These are phyloP conservation scores for Isurus oxyrinchus DNA, from an alignment of 2,113 vertebrate species.

Conservation along the genomic window DNA sequence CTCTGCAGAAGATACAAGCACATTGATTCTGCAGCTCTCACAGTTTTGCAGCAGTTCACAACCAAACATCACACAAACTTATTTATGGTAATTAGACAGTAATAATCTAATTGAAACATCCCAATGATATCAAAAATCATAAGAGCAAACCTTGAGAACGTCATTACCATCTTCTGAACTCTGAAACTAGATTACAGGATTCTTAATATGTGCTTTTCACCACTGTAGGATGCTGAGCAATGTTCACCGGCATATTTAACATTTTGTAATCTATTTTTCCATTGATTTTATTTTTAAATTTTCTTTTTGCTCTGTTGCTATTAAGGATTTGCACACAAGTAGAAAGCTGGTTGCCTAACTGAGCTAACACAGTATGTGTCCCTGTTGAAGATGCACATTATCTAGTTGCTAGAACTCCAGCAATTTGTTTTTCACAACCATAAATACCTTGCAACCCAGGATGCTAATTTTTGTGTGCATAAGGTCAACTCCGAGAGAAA, in stretches of 20 bases:
- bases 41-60: not conserved
- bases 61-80: not conserved
- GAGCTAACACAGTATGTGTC: not conserved
- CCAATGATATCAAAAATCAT: not conserved
- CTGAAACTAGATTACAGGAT: not conserved
- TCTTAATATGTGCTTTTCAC: not conserved
- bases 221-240: not conserved
- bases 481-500: not conserved
- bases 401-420: not conserved
- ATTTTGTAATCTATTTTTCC: not conserved
- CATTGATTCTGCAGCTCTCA: not conserved
- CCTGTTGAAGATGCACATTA: not conserved
- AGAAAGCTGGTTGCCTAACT: not conserved
- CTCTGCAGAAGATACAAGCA: not conserved
- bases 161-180: not conserved
- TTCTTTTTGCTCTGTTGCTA: not conserved
- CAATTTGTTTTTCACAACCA: slow-evolving; percentile 2
- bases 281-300: not conserved
- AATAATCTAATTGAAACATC: not conserved
- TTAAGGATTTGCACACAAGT: not conserved
- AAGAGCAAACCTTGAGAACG: not conserved
- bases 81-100: not conserved
- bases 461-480: slow-evolving; percentile 4
- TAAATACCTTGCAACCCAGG: not conserved
- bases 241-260: not conserved